These are phyloP conservation scores for Pegoplata infirma DNA, from an alignment of 2,888 invertebrate species.

Conservation along the genomic window DNA sequence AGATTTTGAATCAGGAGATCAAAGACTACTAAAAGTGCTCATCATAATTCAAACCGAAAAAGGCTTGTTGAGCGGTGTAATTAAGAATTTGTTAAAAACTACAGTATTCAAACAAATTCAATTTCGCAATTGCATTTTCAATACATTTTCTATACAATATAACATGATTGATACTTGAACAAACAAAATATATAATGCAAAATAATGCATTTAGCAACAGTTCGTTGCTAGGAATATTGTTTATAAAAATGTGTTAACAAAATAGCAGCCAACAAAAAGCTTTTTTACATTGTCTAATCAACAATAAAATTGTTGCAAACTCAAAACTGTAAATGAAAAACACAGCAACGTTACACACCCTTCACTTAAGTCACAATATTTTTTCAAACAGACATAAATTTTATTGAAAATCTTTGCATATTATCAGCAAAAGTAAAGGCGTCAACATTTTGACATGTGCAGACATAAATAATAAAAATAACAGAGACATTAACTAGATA, in stretches of 20 bases:
- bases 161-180: neutral
- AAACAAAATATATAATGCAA: neutral
- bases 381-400: neutral
- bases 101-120: too few relatives aligned
- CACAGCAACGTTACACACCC: neutral
- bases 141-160: neutral
- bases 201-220: neutral
- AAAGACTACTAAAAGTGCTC: too few relatives aligned
- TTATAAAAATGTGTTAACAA: neutral
- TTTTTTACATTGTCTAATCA: neutral
- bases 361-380: neutral
- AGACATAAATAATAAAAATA: slow-evolving; percentile 51
- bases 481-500: neutral
- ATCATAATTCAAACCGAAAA: too few relatives aligned
- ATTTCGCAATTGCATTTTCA: too few relatives aligned
- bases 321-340: neutral
- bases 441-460: slow-evolving; percentile 42
- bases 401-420: neutral
- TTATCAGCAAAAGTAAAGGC: slow-evolving; percentile 23
- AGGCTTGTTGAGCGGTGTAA: too few relatives aligned
- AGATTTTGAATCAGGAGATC: too few relatives aligned
- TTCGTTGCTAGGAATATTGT: slow-evolving; percentile 9
- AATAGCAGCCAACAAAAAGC: neutral
- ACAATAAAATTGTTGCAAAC: slow-evolving; percentile 26
- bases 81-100: too few relatives aligned